A percentile compares a stretch with the other conserved stretches of the same genome.
Evolutionary conservation across 2,113 vertebrate genomes (phyloP).

Genomic region (Columba janthina): DNA sequence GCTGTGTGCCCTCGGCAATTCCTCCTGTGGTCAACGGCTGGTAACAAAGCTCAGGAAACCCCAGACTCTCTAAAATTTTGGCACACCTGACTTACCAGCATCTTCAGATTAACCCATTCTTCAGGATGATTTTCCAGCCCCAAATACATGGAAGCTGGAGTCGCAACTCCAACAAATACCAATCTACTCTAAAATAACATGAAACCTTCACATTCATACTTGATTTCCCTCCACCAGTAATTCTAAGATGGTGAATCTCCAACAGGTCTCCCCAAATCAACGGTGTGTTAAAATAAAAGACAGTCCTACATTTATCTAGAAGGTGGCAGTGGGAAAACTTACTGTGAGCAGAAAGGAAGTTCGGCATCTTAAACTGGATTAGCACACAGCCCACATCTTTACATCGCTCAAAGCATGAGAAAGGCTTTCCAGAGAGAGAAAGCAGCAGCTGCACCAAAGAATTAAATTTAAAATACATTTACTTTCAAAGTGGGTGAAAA

Average conservation of each 20-base stretch:
- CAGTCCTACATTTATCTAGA: not conserved
- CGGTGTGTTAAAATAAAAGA: not conserved
- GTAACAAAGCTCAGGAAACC: not conserved
- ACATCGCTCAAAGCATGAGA: not conserved
- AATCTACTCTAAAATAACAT: not conserved
- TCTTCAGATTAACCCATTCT: not conserved
- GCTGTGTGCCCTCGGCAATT: not conserved
- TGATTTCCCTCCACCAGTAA: not conserved
- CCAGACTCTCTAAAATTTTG: not conserved
- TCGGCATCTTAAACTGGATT: constrained; percentile 7
- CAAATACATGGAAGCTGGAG: not conserved
- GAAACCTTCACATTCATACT: not conserved
- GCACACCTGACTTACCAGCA: not conserved
- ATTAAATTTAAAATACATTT: constrained; percentile 49
- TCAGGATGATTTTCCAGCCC: not conserved
- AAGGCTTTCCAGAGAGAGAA: constrained; percentile 25
- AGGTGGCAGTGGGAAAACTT: not conserved
- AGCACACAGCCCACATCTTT: constrained; percentile 28
- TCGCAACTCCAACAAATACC: not conserved
- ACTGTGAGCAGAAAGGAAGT: not conserved
- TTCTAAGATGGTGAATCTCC: not conserved
- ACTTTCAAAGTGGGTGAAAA: constrained; percentile 28
- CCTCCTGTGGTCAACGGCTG: not conserved
- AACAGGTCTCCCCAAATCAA: not conserved
- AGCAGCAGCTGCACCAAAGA: constrained; percentile 30